These are phyloP conservation scores for Heliothis peltigera DNA, from an alignment of 2,888 invertebrate species.

Conservation along the genomic window DNA sequence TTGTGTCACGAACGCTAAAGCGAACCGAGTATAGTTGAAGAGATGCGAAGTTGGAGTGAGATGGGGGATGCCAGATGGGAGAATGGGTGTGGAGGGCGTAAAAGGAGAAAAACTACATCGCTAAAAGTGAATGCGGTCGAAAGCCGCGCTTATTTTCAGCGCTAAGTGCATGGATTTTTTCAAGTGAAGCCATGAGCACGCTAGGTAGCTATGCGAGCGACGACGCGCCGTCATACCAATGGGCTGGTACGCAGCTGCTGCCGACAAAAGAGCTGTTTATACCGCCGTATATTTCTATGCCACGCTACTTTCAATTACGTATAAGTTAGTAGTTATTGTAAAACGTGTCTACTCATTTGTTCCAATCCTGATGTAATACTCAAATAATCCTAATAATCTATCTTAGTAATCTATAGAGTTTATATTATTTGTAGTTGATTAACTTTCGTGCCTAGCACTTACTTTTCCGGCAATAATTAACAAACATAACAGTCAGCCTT, in stretches of 20 bases:
- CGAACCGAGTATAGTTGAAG: slow-evolving; percentile 81
- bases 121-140: slow-evolving; percentile 90
- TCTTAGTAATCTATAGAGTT: no score
- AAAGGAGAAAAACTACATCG: slow-evolving; percentile 90
- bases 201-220: slow-evolving; percentile 52
- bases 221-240: slow-evolving; percentile 44
- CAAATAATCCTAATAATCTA: no score
- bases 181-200: slow-evolving; percentile 85
- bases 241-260: slow-evolving; percentile 31
- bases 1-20: slow-evolving; percentile 89
- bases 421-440: no score
- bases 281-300: slow-evolving; percentile 38
- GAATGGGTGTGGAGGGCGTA: slow-evolving; percentile 87
- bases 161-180: slow-evolving; percentile 90
- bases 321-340: slow-evolving; percentile 16
- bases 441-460: no score
- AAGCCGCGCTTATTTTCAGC: slow-evolving; percentile 88
- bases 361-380: neutral
- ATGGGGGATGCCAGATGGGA: slow-evolving; percentile 80
- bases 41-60: slow-evolving; percentile 80
- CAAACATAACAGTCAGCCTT: no score
- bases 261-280: slow-evolving; percentile 55
- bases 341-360: slow-evolving; percentile 10
- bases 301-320: slow-evolving; percentile 39
- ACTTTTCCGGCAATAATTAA: no score